Conservation (phyloP, 2,888 invertebrate species). For the Heliconius ismenius region DNA sequence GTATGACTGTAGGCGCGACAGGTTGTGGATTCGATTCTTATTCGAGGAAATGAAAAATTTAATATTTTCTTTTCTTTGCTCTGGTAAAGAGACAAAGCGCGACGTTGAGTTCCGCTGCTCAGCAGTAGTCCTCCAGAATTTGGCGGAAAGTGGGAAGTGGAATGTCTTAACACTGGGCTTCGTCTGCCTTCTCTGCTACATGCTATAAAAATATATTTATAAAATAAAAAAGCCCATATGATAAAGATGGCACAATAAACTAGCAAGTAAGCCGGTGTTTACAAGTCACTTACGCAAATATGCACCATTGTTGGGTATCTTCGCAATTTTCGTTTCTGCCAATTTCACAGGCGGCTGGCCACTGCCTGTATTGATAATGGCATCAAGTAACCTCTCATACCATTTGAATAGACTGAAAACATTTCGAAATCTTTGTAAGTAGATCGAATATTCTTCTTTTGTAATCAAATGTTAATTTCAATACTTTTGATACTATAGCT, state of each 20-base stretch:
- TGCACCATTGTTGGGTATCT: constrained; percentile 49
- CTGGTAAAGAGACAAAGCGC: too few species aligned
- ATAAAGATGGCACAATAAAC: constrained; percentile 42
- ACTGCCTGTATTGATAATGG: constrained; percentile 48
- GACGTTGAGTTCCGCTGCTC: too few species aligned
- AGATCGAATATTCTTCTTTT: constrained; percentile 16
- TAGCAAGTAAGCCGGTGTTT: constrained; percentile 37
- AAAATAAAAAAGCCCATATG: constrained; percentile 17
- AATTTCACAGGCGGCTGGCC: constrained; percentile 60
- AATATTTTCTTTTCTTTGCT: too few species aligned
- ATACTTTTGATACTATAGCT: background rate
- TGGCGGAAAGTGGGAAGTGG: too few species aligned
- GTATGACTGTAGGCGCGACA: too few species aligned
- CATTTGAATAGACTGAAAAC: constrained; percentile 53
- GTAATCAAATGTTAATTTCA: background rate
- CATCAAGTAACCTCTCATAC: constrained; percentile 46
- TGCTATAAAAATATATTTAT: too few species aligned
- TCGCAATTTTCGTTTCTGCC: constrained; percentile 57
- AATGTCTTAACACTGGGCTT: too few species aligned
- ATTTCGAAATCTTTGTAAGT: constrained; percentile 22
- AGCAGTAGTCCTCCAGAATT: too few species aligned
- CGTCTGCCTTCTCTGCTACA: too few species aligned
- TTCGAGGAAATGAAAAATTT: too few species aligned
- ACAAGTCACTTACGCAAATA: constrained; percentile 50
- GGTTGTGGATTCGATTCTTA: too few species aligned